A percentile compares a stretch with the other conserved stretches of the same genome.
Conservation (phyloP, 2,113 vertebrate genomes). For the Mesocricetus auratus region DNA sequence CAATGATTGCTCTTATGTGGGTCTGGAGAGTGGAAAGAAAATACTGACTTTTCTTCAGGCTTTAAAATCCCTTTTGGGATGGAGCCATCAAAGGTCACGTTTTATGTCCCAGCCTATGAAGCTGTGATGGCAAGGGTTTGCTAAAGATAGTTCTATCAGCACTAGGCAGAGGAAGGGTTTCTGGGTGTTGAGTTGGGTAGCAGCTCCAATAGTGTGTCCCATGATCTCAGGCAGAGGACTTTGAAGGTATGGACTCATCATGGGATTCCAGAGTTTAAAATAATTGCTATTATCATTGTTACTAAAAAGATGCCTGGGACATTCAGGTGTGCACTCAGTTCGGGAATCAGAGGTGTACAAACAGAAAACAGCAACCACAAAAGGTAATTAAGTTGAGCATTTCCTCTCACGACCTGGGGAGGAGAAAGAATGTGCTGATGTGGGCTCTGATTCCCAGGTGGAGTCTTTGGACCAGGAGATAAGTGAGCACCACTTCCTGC, state of each 20-base stretch:
- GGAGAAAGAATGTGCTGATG: neutral
- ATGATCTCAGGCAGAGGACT: neutral
- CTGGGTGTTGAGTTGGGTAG: neutral
- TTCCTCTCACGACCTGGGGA: neutral
- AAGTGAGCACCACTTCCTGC: neutral
- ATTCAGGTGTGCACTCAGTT: neutral
- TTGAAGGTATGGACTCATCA: neutral
- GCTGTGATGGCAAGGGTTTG: neutral
- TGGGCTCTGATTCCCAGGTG: neutral
- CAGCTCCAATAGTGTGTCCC: neutral
- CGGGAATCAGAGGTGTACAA: neutral
- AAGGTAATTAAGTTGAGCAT: neutral
- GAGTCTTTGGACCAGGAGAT: neutral
- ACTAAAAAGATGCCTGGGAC: neutral
- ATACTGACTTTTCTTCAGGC: slow-evolving; percentile 21
- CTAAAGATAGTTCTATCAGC: neutral
- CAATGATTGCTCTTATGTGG: slow-evolving; percentile 55
- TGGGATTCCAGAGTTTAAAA: neutral
- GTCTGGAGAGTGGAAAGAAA: slow-evolving; percentile 71
- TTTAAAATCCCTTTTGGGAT: slow-evolving; percentile 23
- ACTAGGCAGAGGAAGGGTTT: neutral
- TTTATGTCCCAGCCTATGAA: neutral
- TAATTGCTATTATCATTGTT: neutral
- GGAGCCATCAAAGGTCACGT: neutral
- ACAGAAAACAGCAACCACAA: neutral